Conservation (phyloP, 2,888 invertebrate genomes). For the Drosophila phalerata region DNA sequence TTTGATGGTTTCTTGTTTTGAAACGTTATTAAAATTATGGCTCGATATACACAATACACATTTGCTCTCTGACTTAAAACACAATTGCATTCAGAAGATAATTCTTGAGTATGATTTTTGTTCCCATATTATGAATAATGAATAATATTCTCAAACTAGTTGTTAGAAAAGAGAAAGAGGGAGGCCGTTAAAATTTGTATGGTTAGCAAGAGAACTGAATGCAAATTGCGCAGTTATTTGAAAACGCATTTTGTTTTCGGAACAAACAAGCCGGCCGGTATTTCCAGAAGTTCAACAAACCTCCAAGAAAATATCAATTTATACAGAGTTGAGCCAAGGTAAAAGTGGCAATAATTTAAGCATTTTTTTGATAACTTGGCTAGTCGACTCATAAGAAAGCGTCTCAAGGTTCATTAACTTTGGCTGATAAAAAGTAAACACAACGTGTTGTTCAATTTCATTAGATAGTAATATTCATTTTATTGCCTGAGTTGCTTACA, state of each 20-base stretch:
- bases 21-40: too few species aligned
- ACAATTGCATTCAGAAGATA: neutral
- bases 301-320: constrained; percentile 13
- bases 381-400: constrained; percentile 24
- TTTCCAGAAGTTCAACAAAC: constrained; percentile 52
- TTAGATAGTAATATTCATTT: constrained; percentile 34
- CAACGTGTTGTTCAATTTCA: constrained; percentile 6
- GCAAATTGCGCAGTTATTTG: constrained; percentile 52
- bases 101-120: too few species aligned
- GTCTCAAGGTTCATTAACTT: constrained; percentile 40
- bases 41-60: too few species aligned
- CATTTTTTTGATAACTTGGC: constrained; percentile 32
- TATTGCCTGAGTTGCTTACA: constrained; percentile 44
- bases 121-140: neutral
- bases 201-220: constrained; percentile 4
- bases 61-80: neutral
- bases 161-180: neutral
- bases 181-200: neutral
- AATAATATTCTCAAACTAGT: neutral
- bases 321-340: constrained; percentile 31
- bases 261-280: constrained; percentile 48
- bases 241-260: constrained; percentile 35
- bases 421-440: constrained; percentile 37
- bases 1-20: too few species aligned
- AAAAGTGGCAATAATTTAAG: constrained; percentile 28